Evolutionary conservation across 2,797 vertebrate genomes (phyloP), one percentile per base, ranked within the genome.

Genomic region (Champsocephalus gunnari): DNA sequence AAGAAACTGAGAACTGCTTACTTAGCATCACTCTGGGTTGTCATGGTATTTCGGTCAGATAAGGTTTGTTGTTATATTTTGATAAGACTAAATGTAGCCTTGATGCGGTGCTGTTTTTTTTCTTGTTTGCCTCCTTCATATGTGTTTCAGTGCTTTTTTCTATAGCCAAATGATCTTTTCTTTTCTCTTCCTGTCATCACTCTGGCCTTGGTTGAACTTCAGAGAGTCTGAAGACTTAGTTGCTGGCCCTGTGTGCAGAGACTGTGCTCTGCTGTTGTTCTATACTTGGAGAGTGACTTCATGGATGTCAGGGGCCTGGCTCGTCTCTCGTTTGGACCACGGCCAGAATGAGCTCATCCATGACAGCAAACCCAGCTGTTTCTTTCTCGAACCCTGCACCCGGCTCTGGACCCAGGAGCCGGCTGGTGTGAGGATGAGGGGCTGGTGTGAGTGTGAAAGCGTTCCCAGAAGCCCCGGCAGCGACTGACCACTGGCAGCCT

Each of bases 291-390:
- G 79, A 62, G 77, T 90, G 92, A 92, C 87, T 90, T 90, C 88
- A 91, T 74, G 55, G 75, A 80, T 75, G 74, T 85, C 80, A 45
- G 80, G 83, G 84, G 62, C 67, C 89, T 74, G 82, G 82, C 86
- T 85, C 17, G 45, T 66, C 54, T 85, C 80, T 78, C 3, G n/a
- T 64, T 84, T 92, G 92, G 90, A 85, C 2, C 0, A 1, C 2
- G 41, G 82, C 94, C 93, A 94, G 67, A 68, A 92, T 95, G 92
- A 94, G 89, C 88, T 95, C 92, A 95, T 92, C 85, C 81, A 28
- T 38, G 84, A 87, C 84, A 75, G 79, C 47, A 14, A 38, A 45
- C 80, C 87, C 85, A 90, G 92, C 88, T 80, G 89, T 87, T 63
- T 85, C 71, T 80, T 76, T 49, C 72, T 72, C 59, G 78, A 92